Evolutionary conservation across 2,113 vertebrate species (phyloP).

Genomic region (Mionectes macconnelli): DNA sequence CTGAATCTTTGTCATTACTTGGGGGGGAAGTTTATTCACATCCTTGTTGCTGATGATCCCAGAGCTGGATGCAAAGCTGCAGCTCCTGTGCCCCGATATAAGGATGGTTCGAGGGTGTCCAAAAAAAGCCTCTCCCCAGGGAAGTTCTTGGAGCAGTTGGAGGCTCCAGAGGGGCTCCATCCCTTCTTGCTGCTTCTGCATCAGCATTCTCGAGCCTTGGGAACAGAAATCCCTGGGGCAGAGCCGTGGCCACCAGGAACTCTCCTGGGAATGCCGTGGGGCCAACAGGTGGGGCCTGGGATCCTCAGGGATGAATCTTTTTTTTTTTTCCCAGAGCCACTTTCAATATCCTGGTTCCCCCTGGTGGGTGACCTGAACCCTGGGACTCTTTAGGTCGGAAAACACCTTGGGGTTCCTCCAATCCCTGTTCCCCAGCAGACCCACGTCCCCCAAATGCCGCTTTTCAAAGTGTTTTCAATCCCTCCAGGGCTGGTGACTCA

Average conservation of each 20-base stretch:
- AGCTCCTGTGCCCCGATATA: background rate
- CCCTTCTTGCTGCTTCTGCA: background rate
- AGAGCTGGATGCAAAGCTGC: background rate
- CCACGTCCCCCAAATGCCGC: background rate
- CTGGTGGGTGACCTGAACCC: background rate
- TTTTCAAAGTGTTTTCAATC: background rate
- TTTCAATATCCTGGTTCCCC: accelerated
- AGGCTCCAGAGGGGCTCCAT: background rate
- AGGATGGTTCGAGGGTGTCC: background rate
- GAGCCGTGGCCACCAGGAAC: background rate
- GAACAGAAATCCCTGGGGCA: background rate
- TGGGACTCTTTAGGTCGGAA: background rate
- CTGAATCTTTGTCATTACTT: background rate
- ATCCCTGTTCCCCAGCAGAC: background rate
- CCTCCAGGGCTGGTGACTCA: background rate
- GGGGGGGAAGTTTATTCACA: accelerated
- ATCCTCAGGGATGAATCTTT: accelerated
- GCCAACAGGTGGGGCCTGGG: background rate
- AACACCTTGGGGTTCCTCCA: background rate
- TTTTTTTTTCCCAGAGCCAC: background rate
- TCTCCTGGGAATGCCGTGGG: accelerated
- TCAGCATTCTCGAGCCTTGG: background rate
- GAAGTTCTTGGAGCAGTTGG: background rate
- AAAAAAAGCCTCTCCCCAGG: background rate
- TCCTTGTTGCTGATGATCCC: background rate